A percentile compares a stretch with the other conserved stretches of the same genome.
Evolutionary conservation across 2,797 vertebrate genomes (phyloP).

Genomic region (Xiphophorus birchmanni): DNA sequence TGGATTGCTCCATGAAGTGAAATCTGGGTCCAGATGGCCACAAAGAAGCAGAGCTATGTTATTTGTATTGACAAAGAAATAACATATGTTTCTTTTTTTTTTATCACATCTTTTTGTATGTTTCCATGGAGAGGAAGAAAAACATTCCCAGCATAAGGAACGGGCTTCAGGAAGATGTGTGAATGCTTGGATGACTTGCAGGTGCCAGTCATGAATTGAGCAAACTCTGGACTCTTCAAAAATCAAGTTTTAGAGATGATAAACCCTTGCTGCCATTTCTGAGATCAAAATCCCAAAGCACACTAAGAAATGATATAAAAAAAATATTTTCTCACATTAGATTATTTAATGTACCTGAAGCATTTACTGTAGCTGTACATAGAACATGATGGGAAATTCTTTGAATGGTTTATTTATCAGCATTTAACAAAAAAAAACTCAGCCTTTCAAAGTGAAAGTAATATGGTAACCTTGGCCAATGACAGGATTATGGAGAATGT

Average conservation of each 20-base stretch:
- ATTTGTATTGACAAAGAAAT: slow-evolving; percentile 42
- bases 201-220: slow-evolving; percentile 30
- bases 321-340: slow-evolving; percentile 3
- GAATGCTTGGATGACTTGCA: slow-evolving; percentile 58
- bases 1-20: slow-evolving; percentile 44
- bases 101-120: slow-evolving; percentile 35
- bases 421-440: neutral
- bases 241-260: slow-evolving; percentile 44
- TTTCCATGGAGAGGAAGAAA: slow-evolving; percentile 64
- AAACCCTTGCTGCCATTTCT: slow-evolving; percentile 29
- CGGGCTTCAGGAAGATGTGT: slow-evolving; percentile 34
- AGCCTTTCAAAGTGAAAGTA: slow-evolving; percentile 5
- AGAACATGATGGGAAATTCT: neutral
- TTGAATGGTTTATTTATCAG: neutral
- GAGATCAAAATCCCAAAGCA: slow-evolving; percentile 1
- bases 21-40: slow-evolving; percentile 57
- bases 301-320: neutral
- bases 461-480: slow-evolving; percentile 9
- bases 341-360: neutral
- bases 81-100: slow-evolving; percentile 35
- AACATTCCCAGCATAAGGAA: slow-evolving; percentile 38
- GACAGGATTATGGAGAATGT: slow-evolving; percentile 4
- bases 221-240: slow-evolving; percentile 54
- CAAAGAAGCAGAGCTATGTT: slow-evolving; percentile 24
- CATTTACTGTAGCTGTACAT: neutral